Evolutionary conservation across 2,888 invertebrate genomes (phyloP).

Genomic region (Coleophora flavipennella): DNA sequence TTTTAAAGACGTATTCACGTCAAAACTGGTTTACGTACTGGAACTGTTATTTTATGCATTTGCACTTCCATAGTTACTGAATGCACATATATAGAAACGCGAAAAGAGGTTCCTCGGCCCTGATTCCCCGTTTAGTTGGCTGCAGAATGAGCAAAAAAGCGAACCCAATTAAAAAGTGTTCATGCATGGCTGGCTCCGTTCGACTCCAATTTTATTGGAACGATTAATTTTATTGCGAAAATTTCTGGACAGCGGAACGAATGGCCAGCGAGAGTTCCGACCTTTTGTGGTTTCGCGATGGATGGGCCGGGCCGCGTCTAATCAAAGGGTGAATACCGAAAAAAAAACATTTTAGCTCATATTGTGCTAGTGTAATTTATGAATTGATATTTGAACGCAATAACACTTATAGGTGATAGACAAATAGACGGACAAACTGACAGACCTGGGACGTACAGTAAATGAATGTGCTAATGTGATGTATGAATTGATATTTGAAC

Average conservation of each 20-base stretch:
- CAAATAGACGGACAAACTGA: conserved; percentile 31
- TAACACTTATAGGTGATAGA: conserved; percentile 32
- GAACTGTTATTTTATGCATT: too few relatives aligned
- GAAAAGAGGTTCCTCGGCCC: conserved; percentile 41
- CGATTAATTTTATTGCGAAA: conserved; percentile 71
- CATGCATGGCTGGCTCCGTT: conserved; percentile 65
- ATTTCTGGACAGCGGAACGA: conserved; percentile 68
- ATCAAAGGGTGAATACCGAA: conserved; percentile 49
- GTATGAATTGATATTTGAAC: too few relatives aligned
- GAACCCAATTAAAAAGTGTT: conserved; percentile 69
- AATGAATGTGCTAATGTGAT: too few relatives aligned
- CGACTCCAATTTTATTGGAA: conserved; percentile 65
- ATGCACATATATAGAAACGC: too few relatives aligned
- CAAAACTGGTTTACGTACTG: too few relatives aligned
- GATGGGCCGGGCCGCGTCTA: conserved; percentile 51
- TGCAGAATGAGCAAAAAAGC: conserved; percentile 55
- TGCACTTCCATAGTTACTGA: too few relatives aligned
- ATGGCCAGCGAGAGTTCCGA: conserved; percentile 52
- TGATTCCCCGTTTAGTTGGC: conserved; percentile 52
- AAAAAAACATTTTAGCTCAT: conserved; percentile 32
- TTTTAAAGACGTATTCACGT: too few relatives aligned
- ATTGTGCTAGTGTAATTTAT: conserved; percentile 37
- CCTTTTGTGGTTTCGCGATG: conserved; percentile 57
- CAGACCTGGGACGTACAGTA: conserved; percentile 13
- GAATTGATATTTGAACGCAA: conserved; percentile 55